phyloP scores from a whole-genome alignment of 2,113 vertebrate species.

The Chamaetylas fuelleborni region DNA sequence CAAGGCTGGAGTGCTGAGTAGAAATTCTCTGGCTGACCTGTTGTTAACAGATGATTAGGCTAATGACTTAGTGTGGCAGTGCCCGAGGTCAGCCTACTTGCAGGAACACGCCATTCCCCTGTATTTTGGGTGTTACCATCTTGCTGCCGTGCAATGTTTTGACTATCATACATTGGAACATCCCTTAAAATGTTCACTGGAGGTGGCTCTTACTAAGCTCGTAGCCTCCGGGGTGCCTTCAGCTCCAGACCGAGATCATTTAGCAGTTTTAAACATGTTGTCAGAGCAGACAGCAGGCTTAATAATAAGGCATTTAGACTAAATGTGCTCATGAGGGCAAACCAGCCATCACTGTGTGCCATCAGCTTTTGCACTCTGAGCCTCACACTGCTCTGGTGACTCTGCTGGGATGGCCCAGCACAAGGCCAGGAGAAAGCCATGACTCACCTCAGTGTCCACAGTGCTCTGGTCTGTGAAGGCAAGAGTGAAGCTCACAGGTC shows the following conservation, averaged over 20 bases:
- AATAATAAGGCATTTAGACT: background rate
- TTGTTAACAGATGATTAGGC: conserved; percentile 28
- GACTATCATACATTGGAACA: background rate
- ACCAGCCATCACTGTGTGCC: background rate
- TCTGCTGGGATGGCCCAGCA: background rate
- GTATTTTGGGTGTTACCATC: background rate
- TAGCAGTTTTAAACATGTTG: background rate
- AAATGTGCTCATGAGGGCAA: background rate
- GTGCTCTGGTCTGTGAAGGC: fast-evolving
- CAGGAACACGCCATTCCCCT: background rate
- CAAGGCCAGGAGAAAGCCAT: background rate
- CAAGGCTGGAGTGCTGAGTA: background rate
- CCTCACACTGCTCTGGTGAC: background rate
- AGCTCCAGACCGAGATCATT: background rate
- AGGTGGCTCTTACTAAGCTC: background rate
- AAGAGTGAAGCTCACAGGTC: background rate
- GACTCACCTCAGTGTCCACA: background rate
- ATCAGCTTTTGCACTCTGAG: background rate
- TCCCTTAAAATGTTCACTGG: background rate
- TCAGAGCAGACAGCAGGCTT: background rate
- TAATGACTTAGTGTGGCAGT: background rate
- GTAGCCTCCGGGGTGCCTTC: background rate
- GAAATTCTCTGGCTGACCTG: conserved; percentile 37
- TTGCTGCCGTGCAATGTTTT: background rate
- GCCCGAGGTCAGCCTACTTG: background rate